Base-by-base conservation (phyloP, 2,888 invertebrate genomes). In the Dysmachus trigonus region DNA sequence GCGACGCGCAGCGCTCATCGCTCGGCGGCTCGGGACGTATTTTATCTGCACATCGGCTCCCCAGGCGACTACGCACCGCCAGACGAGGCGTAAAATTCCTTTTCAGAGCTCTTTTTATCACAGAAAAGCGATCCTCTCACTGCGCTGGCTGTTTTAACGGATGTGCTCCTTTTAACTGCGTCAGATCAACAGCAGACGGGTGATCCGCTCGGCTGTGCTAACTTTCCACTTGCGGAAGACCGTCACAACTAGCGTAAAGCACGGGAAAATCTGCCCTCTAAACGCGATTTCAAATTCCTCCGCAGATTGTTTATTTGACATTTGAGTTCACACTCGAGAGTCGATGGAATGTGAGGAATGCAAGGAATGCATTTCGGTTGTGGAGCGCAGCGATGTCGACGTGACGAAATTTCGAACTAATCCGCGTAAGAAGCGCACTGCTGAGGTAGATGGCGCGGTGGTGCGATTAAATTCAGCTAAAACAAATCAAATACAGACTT, bases 341-440 rank as follows among this genome's bases (percentile, higher is more conserved):
- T 85, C 74, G 85, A 73, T 86, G 86, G 86, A 86, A 86, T 86
- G 74, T 86, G 10, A 83, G 38, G 62, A 76, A 86, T 86, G 30
- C 86, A 53, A 86, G 87, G 88, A 88, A 88, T 88, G 88, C 88
- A 88, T 88, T 87, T 86, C 86, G 73, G 87, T 85, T 87, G 87
- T 87, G 84, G 71, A 72, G 87, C 85, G 85, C 88, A 86, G 87
- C 41, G 86, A 83, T 13, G 53, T 38, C 53, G 38, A 73, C 18
- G 51, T 18, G 87, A 71, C 87, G 87, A n/a, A 86, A 73, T 86
- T 1, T 15, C 0, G 4, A 38, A 87, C 87, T 88, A 27, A 73
- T 72, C n/a, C 38, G 10, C 13, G 15, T 30, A 22, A 35, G 5
- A 41, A 8, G 72, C 1, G 13, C 5, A 1, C 33, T 35, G 35